These are phyloP conservation scores for Okamejei kenojei DNA, from an alignment of 2,797 vertebrate species.

Conservation along the genomic window DNA sequence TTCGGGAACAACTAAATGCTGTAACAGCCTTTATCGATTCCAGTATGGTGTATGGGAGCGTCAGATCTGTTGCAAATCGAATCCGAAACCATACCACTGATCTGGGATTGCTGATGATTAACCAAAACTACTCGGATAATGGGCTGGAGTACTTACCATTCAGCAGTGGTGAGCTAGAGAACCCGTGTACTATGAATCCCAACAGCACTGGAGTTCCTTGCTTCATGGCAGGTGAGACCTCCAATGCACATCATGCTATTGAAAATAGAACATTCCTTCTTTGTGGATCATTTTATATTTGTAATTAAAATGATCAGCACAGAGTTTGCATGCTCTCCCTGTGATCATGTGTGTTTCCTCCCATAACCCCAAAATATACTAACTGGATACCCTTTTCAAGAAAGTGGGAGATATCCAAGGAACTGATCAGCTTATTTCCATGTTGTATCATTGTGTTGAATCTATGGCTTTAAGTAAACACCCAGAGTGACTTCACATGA, in stretches of 20 bases:
- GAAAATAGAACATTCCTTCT: not conserved
- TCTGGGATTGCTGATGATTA: conserved; percentile 12
- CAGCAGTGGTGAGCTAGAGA: not conserved
- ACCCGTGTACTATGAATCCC: not conserved
- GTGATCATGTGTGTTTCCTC: too few species aligned
- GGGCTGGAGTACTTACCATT: conserved; percentile 24
- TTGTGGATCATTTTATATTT: not conserved
- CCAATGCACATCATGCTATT: not conserved
- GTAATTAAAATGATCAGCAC: not conserved
- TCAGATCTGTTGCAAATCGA: not conserved
- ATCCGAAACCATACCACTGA: not conserved
- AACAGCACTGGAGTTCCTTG: not conserved
- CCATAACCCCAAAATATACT: too few species aligned
- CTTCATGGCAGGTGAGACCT: conserved; percentile 15
- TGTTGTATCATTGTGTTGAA: too few species aligned
- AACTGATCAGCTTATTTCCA: too few species aligned
- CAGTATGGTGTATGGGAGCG: not conserved
- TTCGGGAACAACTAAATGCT: conserved; percentile 20
- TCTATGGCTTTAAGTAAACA: not conserved
- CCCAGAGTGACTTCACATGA: not conserved
- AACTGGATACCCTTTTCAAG: too few species aligned
- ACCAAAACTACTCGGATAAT: conserved; percentile 12
- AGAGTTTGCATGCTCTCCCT: too few species aligned
- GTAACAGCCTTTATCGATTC: conserved; percentile 5
- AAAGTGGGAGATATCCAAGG: too few species aligned